Percentiles rank a stretch among this genome's conserved stretches.
Conservation (phyloP, 1,140 invertebrate genomes). For the Gryllus bimaculatus region DNA sequence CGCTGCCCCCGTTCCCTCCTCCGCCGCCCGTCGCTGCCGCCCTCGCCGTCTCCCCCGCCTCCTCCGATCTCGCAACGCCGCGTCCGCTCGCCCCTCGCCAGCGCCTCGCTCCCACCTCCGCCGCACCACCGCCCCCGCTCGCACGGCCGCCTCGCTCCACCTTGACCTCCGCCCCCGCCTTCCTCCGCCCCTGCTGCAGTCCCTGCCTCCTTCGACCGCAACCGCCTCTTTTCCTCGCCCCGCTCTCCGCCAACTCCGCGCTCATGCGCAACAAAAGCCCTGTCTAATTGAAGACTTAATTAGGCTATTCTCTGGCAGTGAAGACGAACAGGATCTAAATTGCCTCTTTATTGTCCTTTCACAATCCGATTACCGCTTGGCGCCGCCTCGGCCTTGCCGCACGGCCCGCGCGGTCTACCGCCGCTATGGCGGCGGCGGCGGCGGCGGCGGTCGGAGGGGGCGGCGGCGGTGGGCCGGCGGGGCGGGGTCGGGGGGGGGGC, state of each 20-base stretch:
- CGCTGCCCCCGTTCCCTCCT: too few species aligned
- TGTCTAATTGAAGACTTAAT: slow-evolving; percentile 16
- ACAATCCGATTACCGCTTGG: slow-evolving; percentile 12
- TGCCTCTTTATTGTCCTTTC: slow-evolving; percentile 16
- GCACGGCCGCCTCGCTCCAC: too few species aligned
- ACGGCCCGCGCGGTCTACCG: neutral
- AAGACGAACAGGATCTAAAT: slow-evolving; percentile 16
- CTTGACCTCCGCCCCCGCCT: neutral
- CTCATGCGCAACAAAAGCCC: slow-evolving; percentile 8
- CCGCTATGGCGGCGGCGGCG: neutral
- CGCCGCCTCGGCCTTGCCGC: slow-evolving; percentile 7
- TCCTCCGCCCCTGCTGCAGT: neutral
- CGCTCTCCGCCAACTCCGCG: neutral
- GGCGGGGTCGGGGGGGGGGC: neutral
- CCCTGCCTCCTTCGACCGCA: neutral
- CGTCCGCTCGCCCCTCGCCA: too few species aligned
- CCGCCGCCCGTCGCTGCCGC: too few species aligned
- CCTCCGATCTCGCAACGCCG: too few species aligned
- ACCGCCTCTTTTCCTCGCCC: neutral
- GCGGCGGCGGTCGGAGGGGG: neutral
- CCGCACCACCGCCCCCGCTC: too few species aligned
- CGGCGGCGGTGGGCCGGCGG: neutral
- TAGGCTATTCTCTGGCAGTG: slow-evolving; percentile 14
- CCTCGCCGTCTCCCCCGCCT: too few species aligned
- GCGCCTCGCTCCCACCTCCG: too few species aligned